Evolutionary conservation across 2,888 invertebrate species (phyloP), one percentile per base, ranked within the genome.

Genomic region (Tolmerus cingulatus): DNA sequence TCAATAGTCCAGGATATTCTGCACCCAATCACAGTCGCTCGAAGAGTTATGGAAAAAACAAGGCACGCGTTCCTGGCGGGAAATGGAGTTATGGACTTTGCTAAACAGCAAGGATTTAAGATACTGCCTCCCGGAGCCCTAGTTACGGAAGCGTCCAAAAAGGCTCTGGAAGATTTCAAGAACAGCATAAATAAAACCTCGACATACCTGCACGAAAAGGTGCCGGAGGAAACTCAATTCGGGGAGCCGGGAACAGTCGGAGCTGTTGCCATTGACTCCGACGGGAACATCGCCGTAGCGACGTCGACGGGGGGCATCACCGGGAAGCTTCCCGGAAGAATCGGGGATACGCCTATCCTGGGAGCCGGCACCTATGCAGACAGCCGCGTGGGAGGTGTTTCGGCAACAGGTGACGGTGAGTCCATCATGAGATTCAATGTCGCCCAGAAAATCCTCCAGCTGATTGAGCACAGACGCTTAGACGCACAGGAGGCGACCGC

Each of bases 241-340:
- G 94, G 93, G 87, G 95, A 94, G 87, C 95, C 95, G 23, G 97
- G 96, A 8, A 97, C 97, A 0, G 97, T 97, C 0, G 97, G 97
- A 7, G 97, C 97, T 3, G 96, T 97, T 1, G 97, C 96, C 0
- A 93, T 97, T 34, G 97, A 97, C 91, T 57, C 84, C 12, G 27
- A 66, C 19, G 97, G 97, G 0, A 95, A 95, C 90, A 92, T 97
- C 78, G 96, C 96, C 0, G 96, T 95, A 1, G 97, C 96, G 0
- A 97, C 97, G 0, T 97, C 97, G 9, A 97, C 97, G 0, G 97
- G 97, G 1, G 97, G 97, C 0, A 95, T 96, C 89, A 96, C 95
- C 85, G 97, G 96, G 0, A 97, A 97, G 92, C 94, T 95, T 89
- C 94, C 95, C 0, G 97, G 97, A 0, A 94, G 97, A 40, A 95